Evolutionary conservation across 1,140 invertebrate species (phyloP), one percentile per base, ranked within the genome.

Genomic region (Cheumatopsyche charites): DNA sequence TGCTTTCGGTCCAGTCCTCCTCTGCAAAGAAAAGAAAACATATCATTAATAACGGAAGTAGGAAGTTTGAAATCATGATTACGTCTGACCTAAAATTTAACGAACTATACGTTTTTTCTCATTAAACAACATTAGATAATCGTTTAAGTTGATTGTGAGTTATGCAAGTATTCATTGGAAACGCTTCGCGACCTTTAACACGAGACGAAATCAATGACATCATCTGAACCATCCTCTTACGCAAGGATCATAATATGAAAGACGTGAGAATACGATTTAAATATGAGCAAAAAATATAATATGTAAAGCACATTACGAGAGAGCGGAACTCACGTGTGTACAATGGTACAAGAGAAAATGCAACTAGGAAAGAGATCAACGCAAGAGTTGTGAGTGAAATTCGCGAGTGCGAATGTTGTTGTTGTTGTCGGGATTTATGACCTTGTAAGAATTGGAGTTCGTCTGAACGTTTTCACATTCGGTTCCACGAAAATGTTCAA

Each of bases 1-100:
- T 85, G 67, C 83, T 84, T 72, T 85, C 83, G 1, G 82, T 82
- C 83, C 83, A 84, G 69, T 85, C 83, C 69, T 85, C 83, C 77
- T 85, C 83, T 85, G 83, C 36, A 78, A 83, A 77, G 15, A 73
- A 55, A 70, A 70, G 77, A 68, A 76, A 15, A 62, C 9, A 42
- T 21, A 43, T 66, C 49, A 68, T 73, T 29, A 55, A 26, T 36
- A 69, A 55, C 47, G 25, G 6, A 47, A 68, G 23, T 41, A 12
- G 36, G 15, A 42, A 63, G 15, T n/a, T 15, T 3, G 17, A 6
- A 66, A 4, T 25, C 3, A 42, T 63, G 45, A 49, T 49, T n/a
- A 49, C 13, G 45, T 49, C 13, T 49, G 55, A 25, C 55, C 23
- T 58, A 58, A 58, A 25, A 23, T 25, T 58, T 25, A 3, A 25